Base-by-base conservation (phyloP, 2,888 invertebrate genomes). In the Morinoia aosen region DNA sequence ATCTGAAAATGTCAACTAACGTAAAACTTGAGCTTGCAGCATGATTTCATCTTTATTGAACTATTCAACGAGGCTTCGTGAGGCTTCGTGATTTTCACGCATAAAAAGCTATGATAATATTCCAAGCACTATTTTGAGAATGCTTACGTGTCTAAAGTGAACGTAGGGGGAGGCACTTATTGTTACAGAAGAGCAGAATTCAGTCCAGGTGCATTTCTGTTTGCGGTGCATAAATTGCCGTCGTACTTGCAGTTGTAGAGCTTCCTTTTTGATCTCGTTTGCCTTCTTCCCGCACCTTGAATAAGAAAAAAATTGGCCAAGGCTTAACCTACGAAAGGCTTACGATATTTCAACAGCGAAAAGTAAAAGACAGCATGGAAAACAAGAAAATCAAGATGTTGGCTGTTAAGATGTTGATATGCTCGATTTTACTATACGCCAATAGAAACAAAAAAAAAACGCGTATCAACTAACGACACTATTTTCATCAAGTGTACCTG, bases 161-260 rank as follows among this genome's bases (percentile, higher is more conserved):
- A 16, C 8, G 76, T 90, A 16, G 7, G 40, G 14, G 88, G 33
- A 90, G 90, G 90, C 90, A 90, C 90, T 90, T 90, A 48, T 90
- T 40, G 4, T 12, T 90, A 39, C 90, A 48, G 14, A 16, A 16
- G 90, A 88, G n/a, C 39, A 33, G 11, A 39, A 48, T 90, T 90
- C 40, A 90, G 48, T 90, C 90, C 39, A 90, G 39, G 33, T 90
- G 90, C 90, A 90, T 90, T 90, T 90, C 90, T 90, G 90, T 39
- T 19, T 90, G 90, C 39, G 90, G 90, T 90, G 90, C 90, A 90
- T 90, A 90, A 90, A 90, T 90, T 5, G 90, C 39, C 39, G 90
- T 40, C 5, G 40, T 90, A 48, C 90, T 40, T 40, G 39, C 12
- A 39, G 90, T 90, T 39, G 39, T 40, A 12, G 90, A 90, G 39